These are phyloP conservation scores for Mesitornis unicolor DNA, from an alignment of 2,113 vertebrate species.

Conservation along the genomic window DNA sequence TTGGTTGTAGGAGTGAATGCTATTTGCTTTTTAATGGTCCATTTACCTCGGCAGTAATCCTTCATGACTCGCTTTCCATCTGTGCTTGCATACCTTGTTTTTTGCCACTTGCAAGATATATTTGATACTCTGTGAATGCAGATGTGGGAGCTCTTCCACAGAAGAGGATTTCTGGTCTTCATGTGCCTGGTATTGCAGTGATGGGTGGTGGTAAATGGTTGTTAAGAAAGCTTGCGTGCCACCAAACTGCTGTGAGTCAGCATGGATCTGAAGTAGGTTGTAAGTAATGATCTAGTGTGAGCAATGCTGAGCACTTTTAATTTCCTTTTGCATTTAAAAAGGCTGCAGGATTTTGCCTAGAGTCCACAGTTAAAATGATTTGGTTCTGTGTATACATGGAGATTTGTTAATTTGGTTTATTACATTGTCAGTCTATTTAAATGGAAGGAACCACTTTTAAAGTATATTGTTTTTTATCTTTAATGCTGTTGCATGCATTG, in stretches of 20 bases:
- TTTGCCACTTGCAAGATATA: slow-evolving; percentile 1
- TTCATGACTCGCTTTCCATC: slow-evolving; percentile 7
- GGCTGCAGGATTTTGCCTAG: neutral
- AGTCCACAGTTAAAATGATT: slow-evolving; percentile 3
- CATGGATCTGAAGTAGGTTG: neutral
- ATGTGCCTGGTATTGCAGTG: neutral
- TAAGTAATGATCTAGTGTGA: neutral
- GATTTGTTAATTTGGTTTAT: slow-evolving; percentile 15
- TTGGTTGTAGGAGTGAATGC: neutral
- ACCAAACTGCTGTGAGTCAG: slow-evolving; percentile 26
- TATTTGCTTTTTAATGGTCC: slow-evolving; percentile 43
- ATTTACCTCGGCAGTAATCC: slow-evolving; percentile 28
- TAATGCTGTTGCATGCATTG: neutral
- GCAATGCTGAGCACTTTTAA: neutral
- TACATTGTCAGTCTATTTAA: slow-evolving; percentile 2
- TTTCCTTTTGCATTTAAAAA: slow-evolving; percentile 40
- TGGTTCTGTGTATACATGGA: neutral
- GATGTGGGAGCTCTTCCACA: slow-evolving; percentile 30
- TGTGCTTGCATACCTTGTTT: slow-evolving; percentile 23
- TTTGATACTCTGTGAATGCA: slow-evolving; percentile 42
- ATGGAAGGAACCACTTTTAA: slow-evolving; percentile 22
- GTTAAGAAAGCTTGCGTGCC: neutral
- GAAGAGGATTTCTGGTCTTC: neutral
- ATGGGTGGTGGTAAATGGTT: neutral
- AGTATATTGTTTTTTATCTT: slow-evolving; percentile 30